Evolutionary conservation across 1,140 invertebrate genomes (phyloP).

Genomic region (Kradibia gibbosae): DNA sequence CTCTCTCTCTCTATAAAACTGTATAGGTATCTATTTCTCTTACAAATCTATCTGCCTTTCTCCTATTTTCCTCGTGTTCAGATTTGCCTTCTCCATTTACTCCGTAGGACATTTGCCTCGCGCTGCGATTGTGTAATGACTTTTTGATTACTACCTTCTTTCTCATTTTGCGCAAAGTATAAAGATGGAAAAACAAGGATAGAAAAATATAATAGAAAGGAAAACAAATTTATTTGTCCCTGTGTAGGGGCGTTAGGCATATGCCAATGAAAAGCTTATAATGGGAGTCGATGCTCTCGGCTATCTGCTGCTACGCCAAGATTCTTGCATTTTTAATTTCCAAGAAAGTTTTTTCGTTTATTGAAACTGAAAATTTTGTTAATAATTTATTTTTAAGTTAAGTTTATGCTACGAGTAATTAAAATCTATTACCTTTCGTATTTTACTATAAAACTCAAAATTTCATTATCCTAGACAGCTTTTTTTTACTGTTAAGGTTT

Average conservation of each 20-base stretch:
- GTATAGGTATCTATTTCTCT: too few relatives aligned
- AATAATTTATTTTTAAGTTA: conserved; percentile 38
- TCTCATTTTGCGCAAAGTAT: neutral
- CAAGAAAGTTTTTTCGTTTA: neutral
- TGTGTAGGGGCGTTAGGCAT: neutral
- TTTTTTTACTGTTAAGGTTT: neutral
- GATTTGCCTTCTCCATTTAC: neutral
- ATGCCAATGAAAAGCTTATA: conserved; percentile 8
- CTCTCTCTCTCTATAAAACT: neutral
- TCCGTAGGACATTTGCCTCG: conserved; percentile 33
- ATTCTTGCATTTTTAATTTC: neutral
- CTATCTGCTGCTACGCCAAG: conserved; percentile 15
- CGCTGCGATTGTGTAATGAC: conserved; percentile 58
- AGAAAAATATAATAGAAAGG: conserved; percentile 26
- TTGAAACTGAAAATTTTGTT: conserved; percentile 38
- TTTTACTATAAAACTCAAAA: conserved; percentile 28
- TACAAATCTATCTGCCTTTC: neutral
- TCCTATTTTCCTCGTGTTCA: neutral
- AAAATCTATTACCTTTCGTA: conserved; percentile 16
- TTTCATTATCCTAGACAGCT: neutral
- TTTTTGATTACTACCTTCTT: conserved; percentile 62
- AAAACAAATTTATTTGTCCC: conserved; percentile 17
- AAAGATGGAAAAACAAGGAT: neutral
- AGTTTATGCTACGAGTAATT: conserved; percentile 37
- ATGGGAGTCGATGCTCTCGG: conserved; percentile 21